A percentile compares a stretch with the other conserved stretches of the same genome.
phyloP scores from a whole-genome alignment of 1,140 invertebrate genomes.

The Rhysida immarginata region DNA sequence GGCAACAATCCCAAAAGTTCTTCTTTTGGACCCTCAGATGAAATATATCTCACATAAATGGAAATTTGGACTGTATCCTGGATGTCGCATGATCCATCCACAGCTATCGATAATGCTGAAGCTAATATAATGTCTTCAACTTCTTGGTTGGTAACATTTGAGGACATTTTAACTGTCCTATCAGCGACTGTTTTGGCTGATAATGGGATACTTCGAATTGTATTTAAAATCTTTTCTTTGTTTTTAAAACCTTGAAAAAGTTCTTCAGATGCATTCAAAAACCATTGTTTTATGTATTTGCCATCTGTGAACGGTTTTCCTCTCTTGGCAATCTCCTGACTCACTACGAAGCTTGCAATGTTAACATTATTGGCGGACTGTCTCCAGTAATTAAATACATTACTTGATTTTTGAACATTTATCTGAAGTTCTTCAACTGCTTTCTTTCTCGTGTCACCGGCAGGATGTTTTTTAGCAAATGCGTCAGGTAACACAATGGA shows the following conservation, averaged over 20 bases:
- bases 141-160: neutral
- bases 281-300: conserved; percentile 18
- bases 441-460: conserved; percentile 1
- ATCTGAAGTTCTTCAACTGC: neutral
- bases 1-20: neutral
- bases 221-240: conserved; percentile 16
- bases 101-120: neutral
- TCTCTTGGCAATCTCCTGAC: neutral
- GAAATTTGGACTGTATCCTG: conserved; percentile 8
- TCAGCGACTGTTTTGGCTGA: conserved; percentile 24
- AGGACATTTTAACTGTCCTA: conserved; percentile 6
- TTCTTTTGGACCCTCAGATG: conserved; percentile 8
- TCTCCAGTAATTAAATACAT: neutral
- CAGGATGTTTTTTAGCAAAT: conserved; percentile 5
- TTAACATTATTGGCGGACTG: neutral
- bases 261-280: conserved; percentile 17
- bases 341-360: neutral
- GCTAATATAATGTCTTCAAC: neutral
- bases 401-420: neutral
- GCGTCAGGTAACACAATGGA: no score
- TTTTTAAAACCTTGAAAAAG: conserved; percentile 13
- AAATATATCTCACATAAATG: conserved; percentile 1
- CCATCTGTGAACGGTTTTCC: conserved; percentile 18
- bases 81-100: conserved; percentile 3
- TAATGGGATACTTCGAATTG: conserved; percentile 19